phyloP scores from a whole-genome alignment of 2,113 vertebrate genomes.

The Morone saxatilis region DNA sequence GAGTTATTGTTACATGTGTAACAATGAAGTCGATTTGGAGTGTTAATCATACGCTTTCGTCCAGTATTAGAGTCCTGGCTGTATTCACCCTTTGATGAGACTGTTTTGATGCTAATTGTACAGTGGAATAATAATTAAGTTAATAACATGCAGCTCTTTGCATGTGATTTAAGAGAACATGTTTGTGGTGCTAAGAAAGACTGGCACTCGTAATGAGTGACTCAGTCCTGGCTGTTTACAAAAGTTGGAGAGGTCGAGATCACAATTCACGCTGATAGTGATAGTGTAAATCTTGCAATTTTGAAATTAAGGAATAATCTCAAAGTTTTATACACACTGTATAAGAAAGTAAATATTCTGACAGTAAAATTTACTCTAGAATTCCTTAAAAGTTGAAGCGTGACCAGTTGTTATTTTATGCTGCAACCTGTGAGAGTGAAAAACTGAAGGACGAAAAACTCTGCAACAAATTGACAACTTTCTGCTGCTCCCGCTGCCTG shows the following conservation, averaged over 20 bases:
- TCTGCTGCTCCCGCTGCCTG: conserved; percentile 39
- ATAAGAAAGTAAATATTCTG: neutral
- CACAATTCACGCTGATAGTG: conserved; percentile 16
- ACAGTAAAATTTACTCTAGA: neutral
- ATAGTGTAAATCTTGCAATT: conserved; percentile 2
- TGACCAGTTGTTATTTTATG: neutral
- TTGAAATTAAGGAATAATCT: neutral
- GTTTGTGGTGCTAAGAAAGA: conserved; percentile 40
- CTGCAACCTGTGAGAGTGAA: conserved; percentile 8
- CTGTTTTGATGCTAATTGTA: conserved; percentile 67
- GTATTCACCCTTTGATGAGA: conserved; percentile 44
- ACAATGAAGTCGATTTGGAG: conserved; percentile 68
- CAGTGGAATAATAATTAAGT: conserved; percentile 67
- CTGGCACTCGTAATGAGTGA: conserved; percentile 18
- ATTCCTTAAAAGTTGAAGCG: neutral
- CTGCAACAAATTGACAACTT: conserved; percentile 56
- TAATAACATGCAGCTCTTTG: conserved; percentile 53
- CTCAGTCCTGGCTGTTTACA: conserved; percentile 47
- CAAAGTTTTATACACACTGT: neutral
- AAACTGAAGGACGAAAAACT: conserved; percentile 34
- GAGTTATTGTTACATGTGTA: conserved; percentile 65
- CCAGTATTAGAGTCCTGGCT: conserved; percentile 42
- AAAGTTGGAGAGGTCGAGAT: conserved; percentile 40
- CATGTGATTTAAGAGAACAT: conserved; percentile 54
- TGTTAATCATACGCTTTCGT: conserved; percentile 68